Conservation (phyloP, 2,797 vertebrate genomes). For the Falco rusticolus region DNA sequence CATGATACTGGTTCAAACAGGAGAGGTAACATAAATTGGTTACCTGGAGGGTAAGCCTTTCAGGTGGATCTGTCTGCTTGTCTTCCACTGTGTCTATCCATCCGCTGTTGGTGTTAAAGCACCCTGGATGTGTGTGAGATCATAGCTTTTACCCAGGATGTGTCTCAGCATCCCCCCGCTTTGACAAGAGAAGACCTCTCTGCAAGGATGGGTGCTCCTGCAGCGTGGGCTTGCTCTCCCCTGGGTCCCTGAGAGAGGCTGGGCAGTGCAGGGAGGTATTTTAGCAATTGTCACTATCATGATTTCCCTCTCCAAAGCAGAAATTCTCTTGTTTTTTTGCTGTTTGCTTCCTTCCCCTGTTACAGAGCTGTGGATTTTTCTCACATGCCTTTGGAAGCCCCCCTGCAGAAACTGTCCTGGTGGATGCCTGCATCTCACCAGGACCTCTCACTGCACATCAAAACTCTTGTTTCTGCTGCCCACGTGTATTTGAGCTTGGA, state of each 20-base stretch:
- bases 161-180: background rate
- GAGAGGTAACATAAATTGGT: background rate
- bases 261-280: background rate
- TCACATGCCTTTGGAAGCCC: background rate
- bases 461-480: background rate
- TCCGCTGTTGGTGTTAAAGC: background rate
- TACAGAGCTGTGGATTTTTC: background rate
- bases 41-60: background rate
- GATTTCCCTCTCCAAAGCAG: background rate
- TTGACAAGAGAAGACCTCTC: background rate
- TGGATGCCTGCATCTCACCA: background rate
- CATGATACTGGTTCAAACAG: background rate
- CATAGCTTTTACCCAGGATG: background rate
- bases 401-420: background rate
- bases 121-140: background rate
- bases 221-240: rapidly evolving
- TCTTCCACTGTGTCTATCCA: background rate
- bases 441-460: background rate
- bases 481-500: background rate
- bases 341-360: background rate
- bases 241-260: background rate
- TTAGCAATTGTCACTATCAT: background rate
- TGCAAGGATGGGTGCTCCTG: background rate
- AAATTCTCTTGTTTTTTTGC: rapidly evolving
- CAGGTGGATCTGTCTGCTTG: background rate